Percentiles rank a stretch among this genome's conserved stretches.
Evolutionary conservation across 1,140 invertebrate species (phyloP).

Genomic region (Harpegnathos saltator): DNA sequence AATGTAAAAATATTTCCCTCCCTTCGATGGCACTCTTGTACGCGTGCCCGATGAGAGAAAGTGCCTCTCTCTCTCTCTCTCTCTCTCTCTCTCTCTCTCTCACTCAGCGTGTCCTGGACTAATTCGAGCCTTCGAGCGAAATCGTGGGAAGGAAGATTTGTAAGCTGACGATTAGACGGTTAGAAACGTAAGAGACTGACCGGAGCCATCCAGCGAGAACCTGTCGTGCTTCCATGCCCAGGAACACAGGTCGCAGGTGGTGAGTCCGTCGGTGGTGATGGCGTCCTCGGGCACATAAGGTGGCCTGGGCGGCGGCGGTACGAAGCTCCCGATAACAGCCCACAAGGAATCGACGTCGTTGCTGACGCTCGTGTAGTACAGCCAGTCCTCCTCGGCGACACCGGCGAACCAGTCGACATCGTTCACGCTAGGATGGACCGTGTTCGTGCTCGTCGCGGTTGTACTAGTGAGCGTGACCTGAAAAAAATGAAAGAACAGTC

Average conservation of each 20-base stretch:
- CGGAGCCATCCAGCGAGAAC: slow-evolving; percentile 84
- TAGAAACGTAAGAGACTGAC: slow-evolving; percentile 74
- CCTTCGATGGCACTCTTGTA: slow-evolving; percentile 20
- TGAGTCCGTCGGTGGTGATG: slow-evolving; percentile 88
- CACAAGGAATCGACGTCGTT: slow-evolving; percentile 89
- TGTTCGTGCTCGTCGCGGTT: slow-evolving; percentile 80
- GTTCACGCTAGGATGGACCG: slow-evolving; percentile 82
- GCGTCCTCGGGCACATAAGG: slow-evolving; percentile 88
- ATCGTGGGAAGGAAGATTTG: not conserved
- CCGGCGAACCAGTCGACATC: slow-evolving; percentile 87
- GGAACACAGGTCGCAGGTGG: slow-evolving; percentile 90
- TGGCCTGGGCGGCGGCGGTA: slow-evolving; percentile 89
- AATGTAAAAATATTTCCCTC: slow-evolving; percentile 22
- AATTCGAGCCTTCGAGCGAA: slow-evolving; percentile 30
- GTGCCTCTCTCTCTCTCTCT: no score
- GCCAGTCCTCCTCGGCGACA: slow-evolving; percentile 87
- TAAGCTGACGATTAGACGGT: slow-evolving; percentile 3
- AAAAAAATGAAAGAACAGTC: no score
- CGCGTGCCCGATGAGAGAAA: slow-evolving; percentile 15
- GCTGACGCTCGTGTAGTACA: slow-evolving; percentile 87
- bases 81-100: no score
- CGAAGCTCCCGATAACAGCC: slow-evolving; percentile 88
- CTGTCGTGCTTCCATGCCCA: slow-evolving; percentile 88
- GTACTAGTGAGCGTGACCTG: slow-evolving; percentile 82
- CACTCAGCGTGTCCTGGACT: no score